Evolutionary conservation across 2,888 invertebrate genomes (phyloP).

Genomic region (Cryptus viduatorius): DNA sequence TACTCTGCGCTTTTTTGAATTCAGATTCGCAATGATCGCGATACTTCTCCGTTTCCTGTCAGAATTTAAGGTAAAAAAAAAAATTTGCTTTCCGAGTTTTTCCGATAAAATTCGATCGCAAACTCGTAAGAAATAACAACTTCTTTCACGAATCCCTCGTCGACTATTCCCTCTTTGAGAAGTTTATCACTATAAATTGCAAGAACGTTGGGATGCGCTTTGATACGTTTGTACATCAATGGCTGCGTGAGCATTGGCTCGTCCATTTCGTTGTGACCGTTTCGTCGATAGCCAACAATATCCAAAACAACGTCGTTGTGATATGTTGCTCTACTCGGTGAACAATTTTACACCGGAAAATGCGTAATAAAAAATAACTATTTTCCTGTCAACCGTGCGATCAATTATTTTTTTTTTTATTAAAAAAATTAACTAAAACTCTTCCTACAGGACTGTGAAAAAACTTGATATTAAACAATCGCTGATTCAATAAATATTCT

Average conservation of each 20-base stretch:
- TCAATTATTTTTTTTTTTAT: too few relatives aligned
- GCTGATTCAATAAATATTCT: too few relatives aligned
- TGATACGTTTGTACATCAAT: slow-evolving; percentile 96
- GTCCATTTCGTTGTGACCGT: slow-evolving; percentile 97
- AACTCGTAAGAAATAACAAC: slow-evolving; percentile 73
- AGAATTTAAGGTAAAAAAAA: not conserved
- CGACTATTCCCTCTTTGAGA: slow-evolving; percentile 90
- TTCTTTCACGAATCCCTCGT: slow-evolving; percentile 88
- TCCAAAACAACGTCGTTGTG: slow-evolving; percentile 95
- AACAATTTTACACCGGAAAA: not conserved
- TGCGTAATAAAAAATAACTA: too few relatives aligned
- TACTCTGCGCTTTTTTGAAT: slow-evolving; percentile 89
- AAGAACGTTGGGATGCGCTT: slow-evolving; percentile 87
- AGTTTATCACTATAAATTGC: slow-evolving; percentile 91
- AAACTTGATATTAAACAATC: too few relatives aligned
- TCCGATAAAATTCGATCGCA: not conserved
- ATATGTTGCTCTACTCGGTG: slow-evolving; percentile 89
- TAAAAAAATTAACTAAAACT: too few relatives aligned
- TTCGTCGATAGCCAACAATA: slow-evolving; percentile 92
- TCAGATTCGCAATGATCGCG: slow-evolving; percentile 86
- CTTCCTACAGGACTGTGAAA: too few relatives aligned
- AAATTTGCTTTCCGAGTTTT: not conserved
- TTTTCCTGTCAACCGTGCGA: too few relatives aligned
- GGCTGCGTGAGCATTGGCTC: slow-evolving; percentile 98
- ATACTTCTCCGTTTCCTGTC: slow-evolving; percentile 75